Percentiles rank a stretch among this genome's conserved stretches.
These are phyloP conservation scores for Megamerina dolium DNA, from an alignment of 2,888 invertebrate species.

Conservation along the genomic window DNA sequence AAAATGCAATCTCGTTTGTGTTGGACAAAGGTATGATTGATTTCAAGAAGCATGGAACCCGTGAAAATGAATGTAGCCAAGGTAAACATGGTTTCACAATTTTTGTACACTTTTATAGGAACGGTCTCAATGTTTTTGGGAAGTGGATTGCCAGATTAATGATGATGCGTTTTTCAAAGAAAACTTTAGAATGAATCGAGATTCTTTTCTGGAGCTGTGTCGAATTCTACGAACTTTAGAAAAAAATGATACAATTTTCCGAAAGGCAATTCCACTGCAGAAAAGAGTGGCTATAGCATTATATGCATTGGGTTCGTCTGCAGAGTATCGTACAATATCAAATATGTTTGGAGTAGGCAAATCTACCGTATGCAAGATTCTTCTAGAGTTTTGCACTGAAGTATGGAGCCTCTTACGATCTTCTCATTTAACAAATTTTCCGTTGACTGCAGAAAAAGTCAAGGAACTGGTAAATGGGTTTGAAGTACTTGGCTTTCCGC, in stretches of 20 bases:
- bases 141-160: constrained; percentile 2
- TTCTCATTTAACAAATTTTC: constrained; percentile 7
- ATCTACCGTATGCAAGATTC: constrained; percentile 10
- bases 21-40: too few species aligned
- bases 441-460: not conserved
- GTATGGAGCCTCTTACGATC: constrained; percentile 7
- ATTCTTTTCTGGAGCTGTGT: constrained; percentile 8
- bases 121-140: constrained; percentile 6
- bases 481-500: constrained; percentile 1
- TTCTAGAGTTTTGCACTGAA: constrained; percentile 8
- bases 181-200: constrained; percentile 4
- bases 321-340: constrained; percentile 8
- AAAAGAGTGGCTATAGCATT: constrained; percentile 12
- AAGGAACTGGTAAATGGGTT: constrained; percentile 2
- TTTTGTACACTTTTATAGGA: too few species aligned
- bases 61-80: too few species aligned
- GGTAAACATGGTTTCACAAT: too few species aligned
- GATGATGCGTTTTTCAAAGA: constrained; percentile 7
- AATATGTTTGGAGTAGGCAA: constrained; percentile 14
- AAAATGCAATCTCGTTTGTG: too few species aligned
- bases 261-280: constrained; percentile 7
- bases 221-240: not conserved
- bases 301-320: constrained; percentile 9
- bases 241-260: constrained; percentile 5
- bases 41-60: too few species aligned